Conservation (phyloP, 2,797 vertebrate species). For the Poecilia picta region DNA sequence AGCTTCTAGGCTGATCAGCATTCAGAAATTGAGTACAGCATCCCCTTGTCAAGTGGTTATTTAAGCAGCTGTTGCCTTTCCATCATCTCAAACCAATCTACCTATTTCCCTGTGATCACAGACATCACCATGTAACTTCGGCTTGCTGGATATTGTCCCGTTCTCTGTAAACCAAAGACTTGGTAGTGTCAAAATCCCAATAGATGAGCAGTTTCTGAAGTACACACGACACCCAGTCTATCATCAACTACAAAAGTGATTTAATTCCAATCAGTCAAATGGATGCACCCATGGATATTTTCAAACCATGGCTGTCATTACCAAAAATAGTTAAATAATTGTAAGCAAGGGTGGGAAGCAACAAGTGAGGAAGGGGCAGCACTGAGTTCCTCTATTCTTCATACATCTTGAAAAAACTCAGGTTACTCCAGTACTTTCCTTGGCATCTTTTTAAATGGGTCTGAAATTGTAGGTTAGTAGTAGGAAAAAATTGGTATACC, state of each 20-base stretch:
- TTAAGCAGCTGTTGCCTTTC: not conserved
- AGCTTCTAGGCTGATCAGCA: not conserved
- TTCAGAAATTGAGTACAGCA: not conserved
- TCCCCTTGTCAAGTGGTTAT: not conserved
- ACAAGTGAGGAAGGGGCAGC: not conserved
- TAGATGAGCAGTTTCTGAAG: not conserved
- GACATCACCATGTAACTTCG: not conserved
- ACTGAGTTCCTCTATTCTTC: not conserved
- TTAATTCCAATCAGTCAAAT: not conserved
- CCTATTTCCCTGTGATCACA: not conserved
- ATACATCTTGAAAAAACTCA: not conserved
- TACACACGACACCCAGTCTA: not conserved
- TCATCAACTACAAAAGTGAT: not conserved
- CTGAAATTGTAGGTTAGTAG: not conserved
- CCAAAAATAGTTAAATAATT: not conserved
- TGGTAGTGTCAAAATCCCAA: not conserved
- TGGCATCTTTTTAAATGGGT: not conserved
- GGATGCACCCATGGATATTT: not conserved
- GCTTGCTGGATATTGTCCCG: not conserved
- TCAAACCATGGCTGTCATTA: not conserved
- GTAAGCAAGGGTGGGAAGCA: not conserved
- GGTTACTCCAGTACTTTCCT: not conserved
- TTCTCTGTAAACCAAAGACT: not conserved
- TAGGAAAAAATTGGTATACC: not conserved
- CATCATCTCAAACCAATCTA: not conserved